Evolutionary conservation across 1,140 invertebrate species (phyloP), one percentile per base, ranked within the genome.

Genomic region (Nymphalis io): DNA sequence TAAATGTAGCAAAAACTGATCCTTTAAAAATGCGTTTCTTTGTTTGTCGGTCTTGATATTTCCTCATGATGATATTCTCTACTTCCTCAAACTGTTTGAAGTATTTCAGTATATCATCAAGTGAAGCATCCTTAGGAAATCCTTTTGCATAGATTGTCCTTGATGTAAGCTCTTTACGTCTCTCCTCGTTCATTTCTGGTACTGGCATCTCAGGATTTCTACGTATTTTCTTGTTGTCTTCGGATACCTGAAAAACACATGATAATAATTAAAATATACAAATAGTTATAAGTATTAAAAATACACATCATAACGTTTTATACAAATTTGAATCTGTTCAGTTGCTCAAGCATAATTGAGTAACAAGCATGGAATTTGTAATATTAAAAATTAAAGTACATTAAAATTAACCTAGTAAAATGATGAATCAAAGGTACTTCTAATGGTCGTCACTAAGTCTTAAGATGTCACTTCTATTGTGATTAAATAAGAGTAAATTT

Each of bases 121-220:
- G 93, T 10, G 92, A 93, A 0, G 92, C 89, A 20, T 96, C 94
- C 60, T 93, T 87, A 1, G 96, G 95, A 81, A 99, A 99, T 51
- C 97, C 97, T 93, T 99, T 99, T 33, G 95, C 93, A 91, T 99
- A 99, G 20, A 97, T 93, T 58, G 97, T 97, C 66, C 96, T 93
- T 3, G 92, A 90, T 78, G 94, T 93, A 13, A 98, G 90, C 74
- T 96, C 95, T 78, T 98, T 96, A 77, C 95, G 94, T 46, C 95
- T 94, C 70, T 96, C 95, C 70, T 97, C 96, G 79, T 96, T 95
- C 82, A 96, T 95, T 72, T 96, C 95, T n/a, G 98, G 98, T 3
- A 98, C 79, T 0, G 97, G 96, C 73, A 95, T 93, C 18, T 95
- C 94, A 0, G 94, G 94, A 70, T 93, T 95, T 33, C 98, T 93